phyloP scores from a whole-genome alignment of 2,113 vertebrate species.

The Xenus cinereus region DNA sequence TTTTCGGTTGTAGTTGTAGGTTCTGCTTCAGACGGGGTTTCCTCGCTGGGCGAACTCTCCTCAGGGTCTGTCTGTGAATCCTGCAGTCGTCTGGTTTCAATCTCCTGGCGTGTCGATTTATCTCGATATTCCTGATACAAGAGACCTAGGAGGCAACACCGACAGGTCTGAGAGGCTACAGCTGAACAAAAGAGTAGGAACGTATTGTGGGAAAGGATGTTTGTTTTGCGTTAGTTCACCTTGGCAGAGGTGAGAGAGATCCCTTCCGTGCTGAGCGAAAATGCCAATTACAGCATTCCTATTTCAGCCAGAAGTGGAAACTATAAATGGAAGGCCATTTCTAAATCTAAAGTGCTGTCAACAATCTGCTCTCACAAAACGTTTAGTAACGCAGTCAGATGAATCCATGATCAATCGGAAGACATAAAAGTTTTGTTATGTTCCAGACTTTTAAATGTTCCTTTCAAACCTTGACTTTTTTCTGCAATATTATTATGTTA shows the following conservation, averaged over 20 bases:
- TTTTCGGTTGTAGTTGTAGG: conserved; percentile 30
- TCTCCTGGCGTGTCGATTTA: conserved; percentile 91
- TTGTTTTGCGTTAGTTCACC: neutral
- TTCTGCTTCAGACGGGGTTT: conserved; percentile 73
- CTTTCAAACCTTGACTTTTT: neutral
- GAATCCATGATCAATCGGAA: neutral
- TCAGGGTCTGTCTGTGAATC: conserved; percentile 75
- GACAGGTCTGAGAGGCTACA: neutral
- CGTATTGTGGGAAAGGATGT: neutral
- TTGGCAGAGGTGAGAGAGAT: neutral
- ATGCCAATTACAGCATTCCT: neutral
- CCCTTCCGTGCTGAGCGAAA: neutral
- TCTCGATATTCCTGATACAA: conserved; percentile 97
- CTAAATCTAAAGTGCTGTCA: neutral
- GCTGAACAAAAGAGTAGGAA: neutral
- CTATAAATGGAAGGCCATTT: conserved; percentile 15
- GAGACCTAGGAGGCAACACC: conserved; percentile 76
- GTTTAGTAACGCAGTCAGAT: neutral
- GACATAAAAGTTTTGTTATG: neutral
- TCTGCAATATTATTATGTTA: neutral
- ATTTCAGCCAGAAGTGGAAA: neutral
- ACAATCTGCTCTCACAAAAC: conserved; percentile 7
- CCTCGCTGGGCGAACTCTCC: conserved; percentile 10
- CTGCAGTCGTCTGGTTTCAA: conserved; percentile 87
- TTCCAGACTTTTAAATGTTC: neutral